A percentile compares a stretch with the other conserved stretches of the same genome.
Evolutionary conservation across 2,113 vertebrate species (phyloP).

Genomic region (Dissostichus mawsoni): DNA sequence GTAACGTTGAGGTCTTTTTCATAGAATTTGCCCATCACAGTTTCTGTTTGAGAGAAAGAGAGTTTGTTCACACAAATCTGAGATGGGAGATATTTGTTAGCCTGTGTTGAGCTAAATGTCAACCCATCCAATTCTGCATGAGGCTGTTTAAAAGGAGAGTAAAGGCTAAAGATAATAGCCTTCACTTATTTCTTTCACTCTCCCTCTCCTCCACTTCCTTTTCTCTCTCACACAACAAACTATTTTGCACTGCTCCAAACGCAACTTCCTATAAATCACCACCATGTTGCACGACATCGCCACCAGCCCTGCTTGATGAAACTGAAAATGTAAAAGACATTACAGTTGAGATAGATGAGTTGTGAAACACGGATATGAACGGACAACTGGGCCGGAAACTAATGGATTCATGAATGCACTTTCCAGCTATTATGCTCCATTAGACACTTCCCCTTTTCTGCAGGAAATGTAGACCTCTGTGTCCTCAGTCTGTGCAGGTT

Average conservation of each 20-base stretch:
- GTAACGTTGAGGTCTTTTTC: too few relatives aligned
- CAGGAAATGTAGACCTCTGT: too few relatives aligned
- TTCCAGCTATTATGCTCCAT: neutral
- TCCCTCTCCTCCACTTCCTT: neutral
- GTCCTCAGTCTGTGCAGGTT: constrained; percentile 1
- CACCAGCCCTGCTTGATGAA: neutral
- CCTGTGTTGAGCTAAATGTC: constrained; percentile 67
- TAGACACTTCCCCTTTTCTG: neutral
- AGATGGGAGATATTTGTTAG: constrained; percentile 18
- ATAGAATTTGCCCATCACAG: too few relatives aligned
- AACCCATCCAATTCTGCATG: constrained; percentile 58
- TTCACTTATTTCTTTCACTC: neutral
- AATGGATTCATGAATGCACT: constrained; percentile 19
- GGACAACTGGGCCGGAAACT: neutral
- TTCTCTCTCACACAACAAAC: neutral
- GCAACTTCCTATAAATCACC: constrained; percentile 12
- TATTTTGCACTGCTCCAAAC: neutral
- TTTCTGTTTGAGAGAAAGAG: too few relatives aligned
- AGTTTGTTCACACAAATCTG: too few relatives aligned
- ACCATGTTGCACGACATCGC: neutral
- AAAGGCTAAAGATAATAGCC: constrained; percentile 47
- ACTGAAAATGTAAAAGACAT: constrained; percentile 23
- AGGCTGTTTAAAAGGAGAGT: constrained; percentile 42
- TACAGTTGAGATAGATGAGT: constrained; percentile 1
- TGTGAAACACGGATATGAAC: neutral